Base-by-base conservation (phyloP, 2,888 invertebrate species). In the Mesoligia furuncula region DNA sequence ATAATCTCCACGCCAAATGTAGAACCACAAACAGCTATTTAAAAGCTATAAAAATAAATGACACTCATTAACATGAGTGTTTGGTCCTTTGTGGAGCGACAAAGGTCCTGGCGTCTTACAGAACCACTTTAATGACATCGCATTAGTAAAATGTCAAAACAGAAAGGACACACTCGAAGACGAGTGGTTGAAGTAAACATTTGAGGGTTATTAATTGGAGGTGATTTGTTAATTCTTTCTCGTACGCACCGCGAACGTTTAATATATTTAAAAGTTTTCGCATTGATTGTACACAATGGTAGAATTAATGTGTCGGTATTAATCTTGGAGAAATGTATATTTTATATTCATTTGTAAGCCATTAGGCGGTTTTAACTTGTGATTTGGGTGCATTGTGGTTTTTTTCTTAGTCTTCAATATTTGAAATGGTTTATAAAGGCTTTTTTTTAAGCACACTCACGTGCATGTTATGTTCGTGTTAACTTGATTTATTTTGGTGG, bases 111-210 rank as follows among this genome's bases (percentile, higher is more conserved):
- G 92, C 92, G 90, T 93, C 93, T 92, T 92, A 90, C 90, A 94
- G 93, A 93, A 93, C 92, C 93, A 92, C 88, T 89, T 85, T 95
- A 96, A 96, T 93, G 95, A 94, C 93, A 92, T 71, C 93, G 87
- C 96, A 96, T 96, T 96, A 96, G 96, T 96, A 95, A 96, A 94
- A 94, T 95, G 96, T 96, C 96, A 96, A 93, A 96, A 96, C 96
- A 96, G 91, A 95, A 96, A 95, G 95, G 92, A 95, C 94, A 93
- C 93, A 92, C 93, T 91, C 91, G 90, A 92, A 88, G 92, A 92
- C 87, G 89, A 94, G 92, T 88, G 90, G 91, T 92, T 91, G 77
- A 86, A 86, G 79, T 79, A 80, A 86, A 87, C 39, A 81, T 88
- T 89, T 88, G 87, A 93, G 91, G 83, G 91, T 93, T 95, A 96